A percentile compares a stretch with the other conserved stretches of the same genome.
These are phyloP conservation scores for Cephus pygmeus DNA, from an alignment of 2,888 invertebrate genomes.

Conservation along the genomic window DNA sequence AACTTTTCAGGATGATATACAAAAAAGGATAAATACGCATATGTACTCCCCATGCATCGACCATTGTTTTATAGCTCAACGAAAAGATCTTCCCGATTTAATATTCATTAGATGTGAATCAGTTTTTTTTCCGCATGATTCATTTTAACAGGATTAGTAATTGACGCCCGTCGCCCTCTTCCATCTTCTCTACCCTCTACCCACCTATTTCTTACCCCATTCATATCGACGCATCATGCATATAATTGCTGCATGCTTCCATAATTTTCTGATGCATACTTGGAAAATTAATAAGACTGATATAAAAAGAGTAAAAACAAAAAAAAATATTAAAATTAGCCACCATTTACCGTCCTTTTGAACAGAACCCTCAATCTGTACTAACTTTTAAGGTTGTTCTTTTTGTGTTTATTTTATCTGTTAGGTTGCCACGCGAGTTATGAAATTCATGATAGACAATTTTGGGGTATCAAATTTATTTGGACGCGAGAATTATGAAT, in stretches of 20 bases:
- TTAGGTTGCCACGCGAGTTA: slow-evolving; percentile 93
- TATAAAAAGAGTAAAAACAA: neutral
- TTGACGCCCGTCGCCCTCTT: too few relatives aligned
- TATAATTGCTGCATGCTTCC: neutral
- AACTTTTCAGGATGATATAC: neutral
- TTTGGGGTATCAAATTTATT: slow-evolving; percentile 96
- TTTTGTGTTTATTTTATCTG: slow-evolving; percentile 12
- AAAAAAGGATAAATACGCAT: neutral
- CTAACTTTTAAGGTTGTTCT: neutral
- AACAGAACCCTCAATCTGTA: neutral
- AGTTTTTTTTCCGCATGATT: neutral
- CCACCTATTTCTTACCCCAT: neutral
- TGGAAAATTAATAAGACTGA: neutral
- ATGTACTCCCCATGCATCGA: neutral
- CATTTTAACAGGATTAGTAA: neutral
- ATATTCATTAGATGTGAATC: neutral
- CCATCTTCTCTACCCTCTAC: neutral
- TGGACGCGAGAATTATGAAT: slow-evolving; percentile 94
- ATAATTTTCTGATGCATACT: neutral
- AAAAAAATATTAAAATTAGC: neutral
- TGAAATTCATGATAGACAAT: slow-evolving; percentile 97
- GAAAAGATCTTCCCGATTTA: neutral
- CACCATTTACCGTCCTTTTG: neutral
- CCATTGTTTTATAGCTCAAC: neutral
- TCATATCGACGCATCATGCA: neutral